phyloP scores from a whole-genome alignment of 2,113 vertebrate genomes.

The Microtus richardsoni region DNA sequence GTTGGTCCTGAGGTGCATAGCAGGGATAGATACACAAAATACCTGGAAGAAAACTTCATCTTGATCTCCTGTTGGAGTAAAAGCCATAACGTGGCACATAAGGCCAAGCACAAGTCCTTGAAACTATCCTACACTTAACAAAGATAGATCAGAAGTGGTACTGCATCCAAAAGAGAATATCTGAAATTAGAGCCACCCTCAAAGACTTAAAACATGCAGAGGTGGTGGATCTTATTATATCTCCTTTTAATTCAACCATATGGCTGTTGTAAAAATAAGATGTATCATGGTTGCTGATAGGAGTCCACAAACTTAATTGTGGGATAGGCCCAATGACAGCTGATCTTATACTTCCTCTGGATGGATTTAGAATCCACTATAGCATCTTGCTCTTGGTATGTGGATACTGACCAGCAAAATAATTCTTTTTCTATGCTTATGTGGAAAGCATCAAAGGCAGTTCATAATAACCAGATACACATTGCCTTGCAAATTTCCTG shows the following conservation, averaged over 20 bases:
- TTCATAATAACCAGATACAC: neutral
- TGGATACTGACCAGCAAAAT: neutral
- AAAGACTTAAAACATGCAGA: constrained; percentile 15
- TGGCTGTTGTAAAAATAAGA: constrained; percentile 43
- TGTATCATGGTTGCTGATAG: constrained; percentile 5
- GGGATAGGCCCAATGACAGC: constrained; percentile 2
- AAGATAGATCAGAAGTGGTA: neutral
- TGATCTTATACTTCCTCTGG: neutral
- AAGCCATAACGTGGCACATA: neutral
- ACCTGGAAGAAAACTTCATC: neutral
- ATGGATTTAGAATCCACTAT: constrained; percentile 19
- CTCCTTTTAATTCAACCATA: constrained; percentile 49
- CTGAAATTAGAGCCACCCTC: constrained; percentile 34
- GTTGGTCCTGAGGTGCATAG: neutral
- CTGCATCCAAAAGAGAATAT: neutral
- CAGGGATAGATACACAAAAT: neutral
- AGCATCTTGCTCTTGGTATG: neutral
- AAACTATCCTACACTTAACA: neutral
- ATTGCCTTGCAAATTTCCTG: neutral
- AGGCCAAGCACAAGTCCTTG: neutral
- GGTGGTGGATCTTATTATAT: constrained; percentile 27
- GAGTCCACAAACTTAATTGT: constrained; percentile 17
- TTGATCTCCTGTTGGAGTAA: constrained; percentile 1
- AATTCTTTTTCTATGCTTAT: neutral
- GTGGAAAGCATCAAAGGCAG: neutral